phyloP scores from a whole-genome alignment of 2,797 vertebrate genomes.

The Sebastes miniatus region DNA sequence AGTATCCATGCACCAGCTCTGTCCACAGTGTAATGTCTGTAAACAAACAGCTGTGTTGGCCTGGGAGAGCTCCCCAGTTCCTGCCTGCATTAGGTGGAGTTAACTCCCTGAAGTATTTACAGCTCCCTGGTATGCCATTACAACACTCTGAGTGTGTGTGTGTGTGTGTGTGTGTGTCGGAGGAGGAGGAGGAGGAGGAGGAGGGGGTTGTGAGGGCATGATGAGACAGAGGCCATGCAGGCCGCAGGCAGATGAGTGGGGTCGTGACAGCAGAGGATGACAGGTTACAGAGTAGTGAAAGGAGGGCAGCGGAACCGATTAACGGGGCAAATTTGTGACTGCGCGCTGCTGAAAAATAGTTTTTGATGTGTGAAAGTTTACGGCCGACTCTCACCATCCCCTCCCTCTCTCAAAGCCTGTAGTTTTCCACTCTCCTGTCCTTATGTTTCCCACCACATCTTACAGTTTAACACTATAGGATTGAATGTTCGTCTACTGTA shows the following conservation, averaged over 20 bases:
- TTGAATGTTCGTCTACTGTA: background rate
- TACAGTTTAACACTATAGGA: background rate
- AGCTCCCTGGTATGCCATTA: conserved; percentile 80
- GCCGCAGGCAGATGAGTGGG: conserved; percentile 65
- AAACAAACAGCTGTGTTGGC: conserved; percentile 80
- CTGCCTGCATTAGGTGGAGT: conserved; percentile 78
- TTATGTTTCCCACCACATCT: conserved; percentile 16
- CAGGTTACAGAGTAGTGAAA: conserved; percentile 68
- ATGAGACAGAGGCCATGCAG: conserved; percentile 58
- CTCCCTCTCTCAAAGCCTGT: conserved; percentile 35
- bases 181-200: conserved; percentile 21
- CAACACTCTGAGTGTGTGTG: conserved; percentile 54
- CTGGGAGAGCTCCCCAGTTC: conserved; percentile 71
- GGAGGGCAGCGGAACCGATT: conserved; percentile 63
- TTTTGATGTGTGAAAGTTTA: conserved; percentile 65
- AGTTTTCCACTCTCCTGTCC: conserved; percentile 43
- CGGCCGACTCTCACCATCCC: conserved; percentile 42
- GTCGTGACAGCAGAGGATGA: conserved; percentile 72
- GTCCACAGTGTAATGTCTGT: conserved; percentile 63
- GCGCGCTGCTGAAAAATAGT: conserved; percentile 38
- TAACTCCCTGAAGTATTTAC: conserved; percentile 81
- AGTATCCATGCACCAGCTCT: conserved; percentile 54
- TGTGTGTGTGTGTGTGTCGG: conserved; percentile 27
- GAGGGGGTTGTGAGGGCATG: conserved; percentile 57
- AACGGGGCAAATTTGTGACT: conserved; percentile 64